A percentile compares a stretch with the other conserved stretches of the same genome.
Evolutionary conservation across 2,113 vertebrate genomes (phyloP).

Genomic region (Elephas maximus): DNA sequence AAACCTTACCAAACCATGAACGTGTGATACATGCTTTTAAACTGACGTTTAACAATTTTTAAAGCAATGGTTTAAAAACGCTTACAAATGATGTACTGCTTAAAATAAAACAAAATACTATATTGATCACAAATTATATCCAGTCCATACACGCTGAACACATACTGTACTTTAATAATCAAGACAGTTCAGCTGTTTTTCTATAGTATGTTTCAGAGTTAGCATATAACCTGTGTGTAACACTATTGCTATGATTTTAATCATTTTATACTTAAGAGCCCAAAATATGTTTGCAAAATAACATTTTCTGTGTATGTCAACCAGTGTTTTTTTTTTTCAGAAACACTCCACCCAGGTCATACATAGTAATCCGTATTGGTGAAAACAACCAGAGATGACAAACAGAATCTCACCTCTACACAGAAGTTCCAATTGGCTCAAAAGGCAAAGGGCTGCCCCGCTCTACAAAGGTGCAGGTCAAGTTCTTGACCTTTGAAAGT

Average conservation of each 20-base stretch:
- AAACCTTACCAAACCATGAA: constrained; percentile 56
- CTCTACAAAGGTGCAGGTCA: constrained; percentile 43
- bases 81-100: not conserved
- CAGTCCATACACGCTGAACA: constrained; percentile 43
- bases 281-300: constrained; percentile 68
- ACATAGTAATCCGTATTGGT: not conserved
- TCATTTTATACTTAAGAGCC: constrained; percentile 55
- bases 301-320: constrained; percentile 49
- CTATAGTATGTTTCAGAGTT: constrained; percentile 55
- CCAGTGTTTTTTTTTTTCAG: constrained; percentile 35
- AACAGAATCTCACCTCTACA: not conserved
- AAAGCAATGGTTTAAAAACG: not conserved
- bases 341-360: constrained; percentile 49
- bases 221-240: constrained; percentile 44
- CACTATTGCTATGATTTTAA: constrained; percentile 67
- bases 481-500: constrained; percentile 56
- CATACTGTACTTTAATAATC: constrained; percentile 68
- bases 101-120: constrained; percentile 7
- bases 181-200: constrained; percentile 40
- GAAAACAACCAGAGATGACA: constrained; percentile 46
- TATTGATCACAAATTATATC: constrained; percentile 58
- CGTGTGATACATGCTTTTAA: constrained; percentile 22
- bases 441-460: not conserved
- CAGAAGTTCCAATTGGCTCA: constrained; percentile 40
- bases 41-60: not conserved